phyloP scores from a whole-genome alignment of 2,797 vertebrate species.

The Gallirallus australis region DNA sequence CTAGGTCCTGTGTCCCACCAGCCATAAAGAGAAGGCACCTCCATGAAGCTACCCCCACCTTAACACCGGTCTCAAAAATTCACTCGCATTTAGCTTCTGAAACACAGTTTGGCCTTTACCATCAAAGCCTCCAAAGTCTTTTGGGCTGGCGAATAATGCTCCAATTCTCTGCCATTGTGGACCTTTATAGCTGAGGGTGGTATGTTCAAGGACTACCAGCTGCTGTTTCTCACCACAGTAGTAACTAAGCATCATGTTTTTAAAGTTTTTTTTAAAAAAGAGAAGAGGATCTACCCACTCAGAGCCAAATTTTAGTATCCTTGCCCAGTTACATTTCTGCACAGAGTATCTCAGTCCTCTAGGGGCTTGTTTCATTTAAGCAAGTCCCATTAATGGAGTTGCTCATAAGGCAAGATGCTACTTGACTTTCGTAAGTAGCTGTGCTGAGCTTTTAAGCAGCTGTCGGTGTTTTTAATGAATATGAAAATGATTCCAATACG shows the following conservation, averaged over 20 bases:
- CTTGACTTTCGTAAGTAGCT: slow-evolving; percentile 53
- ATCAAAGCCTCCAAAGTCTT: background rate
- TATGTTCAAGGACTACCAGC: background rate
- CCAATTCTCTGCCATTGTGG: background rate
- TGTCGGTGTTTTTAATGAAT: slow-evolving; percentile 44
- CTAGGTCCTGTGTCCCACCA: background rate
- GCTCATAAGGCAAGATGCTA: slow-evolving; percentile 56
- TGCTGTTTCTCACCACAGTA: background rate
- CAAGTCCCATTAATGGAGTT: background rate
- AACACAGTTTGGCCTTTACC: background rate
- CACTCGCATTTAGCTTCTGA: background rate
- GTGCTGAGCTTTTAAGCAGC: slow-evolving; percentile 37
- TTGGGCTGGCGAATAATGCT: background rate
- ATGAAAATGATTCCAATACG: slow-evolving; percentile 47
- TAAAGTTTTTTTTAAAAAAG: background rate
- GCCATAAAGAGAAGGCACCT: background rate
- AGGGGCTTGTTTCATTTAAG: slow-evolving; percentile 45
- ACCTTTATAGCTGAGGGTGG: background rate
- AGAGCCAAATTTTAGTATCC: background rate
- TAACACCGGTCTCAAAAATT: background rate
- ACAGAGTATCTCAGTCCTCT: slow-evolving; percentile 12
- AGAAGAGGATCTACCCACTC: background rate
- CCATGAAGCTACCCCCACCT: background rate
- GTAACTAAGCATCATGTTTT: background rate
- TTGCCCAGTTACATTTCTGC: background rate